phyloP scores from a whole-genome alignment of 2,888 invertebrate genomes.

The Drosophila subsilvestris region DNA sequence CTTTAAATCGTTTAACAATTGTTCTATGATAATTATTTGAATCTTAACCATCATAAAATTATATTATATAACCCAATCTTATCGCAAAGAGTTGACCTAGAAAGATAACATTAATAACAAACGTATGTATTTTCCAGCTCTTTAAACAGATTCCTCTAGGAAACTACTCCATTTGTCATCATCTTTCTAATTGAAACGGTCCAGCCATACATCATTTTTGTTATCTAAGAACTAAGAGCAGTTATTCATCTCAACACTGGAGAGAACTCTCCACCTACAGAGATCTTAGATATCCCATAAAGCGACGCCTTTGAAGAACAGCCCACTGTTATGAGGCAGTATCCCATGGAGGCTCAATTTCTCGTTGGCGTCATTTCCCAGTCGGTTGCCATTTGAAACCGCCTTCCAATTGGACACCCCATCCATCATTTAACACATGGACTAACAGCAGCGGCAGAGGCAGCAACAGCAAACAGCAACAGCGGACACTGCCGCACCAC shows the following conservation, averaged over 20 bases:
- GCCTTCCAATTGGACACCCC: conserved; percentile 46
- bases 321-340: neutral
- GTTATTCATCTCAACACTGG: neutral
- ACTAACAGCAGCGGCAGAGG: conserved; percentile 32
- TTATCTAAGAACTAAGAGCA: neutral
- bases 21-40: neutral
- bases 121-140: neutral
- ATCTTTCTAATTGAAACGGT: neutral
- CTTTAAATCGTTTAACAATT: neutral
- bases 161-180: conserved; percentile 11
- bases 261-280: neutral
- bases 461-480: neutral
- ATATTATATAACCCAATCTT: neutral
- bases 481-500: conserved; percentile 1
- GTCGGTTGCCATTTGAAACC: conserved; percentile 37
- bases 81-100: neutral
- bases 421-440: conserved; percentile 49
- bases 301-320: neutral
- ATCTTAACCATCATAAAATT: neutral
- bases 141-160: neutral
- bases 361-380: conserved; percentile 31
- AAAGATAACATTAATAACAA: neutral
- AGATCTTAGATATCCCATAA: neutral
- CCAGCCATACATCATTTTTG: neutral
- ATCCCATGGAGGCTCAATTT: conserved; percentile 7